Evolutionary conservation across 2,113 vertebrate genomes (phyloP), one percentile per base, ranked within the genome.

Genomic region (Piprites chloris): DNA sequence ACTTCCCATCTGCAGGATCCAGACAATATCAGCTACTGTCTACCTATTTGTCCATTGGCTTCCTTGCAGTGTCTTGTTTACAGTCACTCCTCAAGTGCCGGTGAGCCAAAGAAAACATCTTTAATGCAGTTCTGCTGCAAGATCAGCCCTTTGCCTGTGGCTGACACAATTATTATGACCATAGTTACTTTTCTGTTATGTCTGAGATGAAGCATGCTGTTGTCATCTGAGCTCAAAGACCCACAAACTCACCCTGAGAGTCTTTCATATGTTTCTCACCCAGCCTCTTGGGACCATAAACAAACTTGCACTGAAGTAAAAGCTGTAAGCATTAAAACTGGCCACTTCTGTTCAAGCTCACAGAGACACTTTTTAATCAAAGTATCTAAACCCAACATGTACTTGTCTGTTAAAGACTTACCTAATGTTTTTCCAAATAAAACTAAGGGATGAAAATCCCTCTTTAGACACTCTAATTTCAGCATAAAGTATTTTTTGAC

Each of bases 21-120:
- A 92, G 77, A 94, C 95, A 97, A 11, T 30, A 63, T 27, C 35
- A 1, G 18, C 80, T 56, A 73, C 62, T 95, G 86, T 94, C 90
- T 93, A 94, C 79, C 88, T 92, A 66, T 89, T 85, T 92, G 80
- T 66, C 53, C 49, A 33, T 42, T 89, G 80, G 89, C 35, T 83
- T 52, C 81, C 50, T 41, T 24, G 74, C 79, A 63, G 44, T 30
- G 26, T 22, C 61, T 81, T 95, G 76, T 90, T 97, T 96, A 87
- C 52, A 78, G 55, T 67, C 35, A 47, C 22, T 92, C 58, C 46
- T 76, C 83, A 62, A 66, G 41, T 20, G 22, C 82, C 59, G 77
- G 73, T 4, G 22, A 90, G 94, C 87, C 90, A 96, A 95, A 90
- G 76, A 86, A 96, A 95, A 86, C 1, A 0, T 42, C 50, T 85